These are phyloP conservation scores for Zaprionus nigranus DNA, from an alignment of 1,140 invertebrate species.

Conservation along the genomic window DNA sequence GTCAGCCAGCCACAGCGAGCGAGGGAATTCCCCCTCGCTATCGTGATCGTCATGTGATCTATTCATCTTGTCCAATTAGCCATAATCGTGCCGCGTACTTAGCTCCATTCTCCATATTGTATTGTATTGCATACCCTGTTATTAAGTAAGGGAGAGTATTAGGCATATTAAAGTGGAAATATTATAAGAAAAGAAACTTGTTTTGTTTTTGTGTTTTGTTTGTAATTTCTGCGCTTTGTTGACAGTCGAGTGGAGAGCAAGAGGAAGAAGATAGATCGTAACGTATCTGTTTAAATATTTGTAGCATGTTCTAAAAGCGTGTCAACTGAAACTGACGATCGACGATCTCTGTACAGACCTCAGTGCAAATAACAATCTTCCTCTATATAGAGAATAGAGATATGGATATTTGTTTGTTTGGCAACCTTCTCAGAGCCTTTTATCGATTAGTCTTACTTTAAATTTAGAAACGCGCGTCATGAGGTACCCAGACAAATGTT, in stretches of 20 bases:
- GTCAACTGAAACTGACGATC: not conserved
- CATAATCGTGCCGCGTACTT: constrained; percentile 72
- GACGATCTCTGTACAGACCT: not conserved
- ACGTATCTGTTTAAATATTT: constrained; percentile 25
- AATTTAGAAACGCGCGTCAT: constrained; percentile 42
- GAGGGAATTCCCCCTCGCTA: constrained; percentile 3
- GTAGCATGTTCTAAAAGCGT: not conserved
- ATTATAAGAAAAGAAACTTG: not conserved
- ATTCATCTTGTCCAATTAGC: constrained; percentile 75
- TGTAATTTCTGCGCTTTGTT: not conserved
- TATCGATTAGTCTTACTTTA: constrained; percentile 36
- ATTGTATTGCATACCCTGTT: constrained; percentile 25
- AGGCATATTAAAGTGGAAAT: not conserved
- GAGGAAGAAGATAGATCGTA: constrained; percentile 1
- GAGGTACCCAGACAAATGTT: constrained; percentile 15
- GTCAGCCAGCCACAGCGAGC: constrained; percentile 50
- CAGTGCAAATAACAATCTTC: not conserved
- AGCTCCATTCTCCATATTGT: constrained; percentile 41
- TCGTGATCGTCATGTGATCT: constrained; percentile 54
- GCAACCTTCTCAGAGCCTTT: not conserved
- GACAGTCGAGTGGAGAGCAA: not conserved
- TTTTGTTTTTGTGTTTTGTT: not conserved
- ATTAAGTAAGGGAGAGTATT: not conserved
- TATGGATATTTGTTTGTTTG: not conserved
- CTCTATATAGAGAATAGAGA: not conserved